Evolutionary conservation across 2,797 vertebrate species (phyloP).

Genomic region (Potorous gilbertii): DNA sequence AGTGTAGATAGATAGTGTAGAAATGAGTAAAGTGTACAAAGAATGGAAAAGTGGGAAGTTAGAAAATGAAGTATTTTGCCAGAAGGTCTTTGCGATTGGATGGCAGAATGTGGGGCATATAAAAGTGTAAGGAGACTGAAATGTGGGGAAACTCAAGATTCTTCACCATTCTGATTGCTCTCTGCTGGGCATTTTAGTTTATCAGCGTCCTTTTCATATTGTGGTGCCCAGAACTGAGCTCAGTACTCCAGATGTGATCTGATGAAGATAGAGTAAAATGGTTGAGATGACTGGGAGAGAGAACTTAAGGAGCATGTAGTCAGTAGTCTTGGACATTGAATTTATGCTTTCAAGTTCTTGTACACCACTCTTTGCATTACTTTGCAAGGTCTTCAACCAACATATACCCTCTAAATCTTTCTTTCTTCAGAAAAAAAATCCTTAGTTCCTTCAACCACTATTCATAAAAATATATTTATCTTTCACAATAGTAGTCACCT

Average conservation of each 20-base stretch:
- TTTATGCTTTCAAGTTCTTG: background rate
- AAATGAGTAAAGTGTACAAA: background rate
- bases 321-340: background rate
- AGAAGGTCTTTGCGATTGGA: background rate
- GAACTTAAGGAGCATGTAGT: background rate
- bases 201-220: background rate
- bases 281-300: background rate
- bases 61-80: background rate
- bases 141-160: background rate
- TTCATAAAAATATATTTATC: background rate
- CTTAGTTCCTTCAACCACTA: background rate
- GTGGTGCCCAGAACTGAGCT: too few species aligned
- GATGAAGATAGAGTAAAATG: background rate
- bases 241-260: background rate
- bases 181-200: background rate
- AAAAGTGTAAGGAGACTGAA: background rate
- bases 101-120: background rate
- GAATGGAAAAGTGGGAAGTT: background rate
- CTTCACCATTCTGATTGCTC: background rate
- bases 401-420: background rate
- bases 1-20: background rate
- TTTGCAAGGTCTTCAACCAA: background rate
- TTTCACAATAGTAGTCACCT: background rate
- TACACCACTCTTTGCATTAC: background rate
- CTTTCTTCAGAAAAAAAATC: background rate